phyloP scores from a whole-genome alignment of 2,888 invertebrate genomes.

The Drosophila maculinotata region DNA sequence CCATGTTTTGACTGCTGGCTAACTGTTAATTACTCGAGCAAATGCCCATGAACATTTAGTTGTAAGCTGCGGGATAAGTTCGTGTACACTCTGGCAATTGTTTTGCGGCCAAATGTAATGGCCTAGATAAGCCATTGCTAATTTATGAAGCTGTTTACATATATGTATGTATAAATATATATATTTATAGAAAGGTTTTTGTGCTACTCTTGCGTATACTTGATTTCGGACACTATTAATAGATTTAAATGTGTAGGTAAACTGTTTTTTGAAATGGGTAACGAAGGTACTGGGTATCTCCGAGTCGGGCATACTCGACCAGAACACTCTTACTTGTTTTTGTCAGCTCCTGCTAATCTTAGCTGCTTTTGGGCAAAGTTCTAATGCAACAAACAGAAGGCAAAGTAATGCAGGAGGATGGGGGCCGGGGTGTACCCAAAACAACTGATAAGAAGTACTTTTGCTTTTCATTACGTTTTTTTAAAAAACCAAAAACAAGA shows the following conservation, averaged over 20 bases:
- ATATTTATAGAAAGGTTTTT: constrained; percentile 1
- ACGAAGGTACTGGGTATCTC: too few species aligned
- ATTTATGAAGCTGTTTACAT: constrained; percentile 32
- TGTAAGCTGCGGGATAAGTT: constrained; percentile 37
- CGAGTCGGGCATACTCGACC: too few species aligned
- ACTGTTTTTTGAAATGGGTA: constrained; percentile 1
- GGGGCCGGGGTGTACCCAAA: constrained; percentile 10
- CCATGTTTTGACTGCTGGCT: constrained; percentile 63
- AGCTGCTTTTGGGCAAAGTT: constrained; percentile 71
- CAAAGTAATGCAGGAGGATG: neutral
- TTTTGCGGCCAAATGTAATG: constrained; percentile 33
- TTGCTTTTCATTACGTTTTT: constrained; percentile 63
- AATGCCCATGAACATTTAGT: constrained; percentile 55
- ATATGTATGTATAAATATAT: neutral
- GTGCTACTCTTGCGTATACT: constrained; percentile 24
- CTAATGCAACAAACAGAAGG: constrained; percentile 31
- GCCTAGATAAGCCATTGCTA: constrained; percentile 32
- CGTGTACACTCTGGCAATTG: constrained; percentile 10
- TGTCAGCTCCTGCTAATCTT: constrained; percentile 66
- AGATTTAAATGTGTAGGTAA: constrained; percentile 1
- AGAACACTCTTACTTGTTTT: constrained; percentile 16
- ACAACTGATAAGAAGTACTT: constrained; percentile 73
- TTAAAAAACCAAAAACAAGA: constrained; percentile 21
- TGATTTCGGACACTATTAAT: constrained; percentile 13
- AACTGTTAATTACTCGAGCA: constrained; percentile 69